Evolutionary conservation across 2,113 vertebrate species (phyloP).

Genomic region (Melozone crissalis): DNA sequence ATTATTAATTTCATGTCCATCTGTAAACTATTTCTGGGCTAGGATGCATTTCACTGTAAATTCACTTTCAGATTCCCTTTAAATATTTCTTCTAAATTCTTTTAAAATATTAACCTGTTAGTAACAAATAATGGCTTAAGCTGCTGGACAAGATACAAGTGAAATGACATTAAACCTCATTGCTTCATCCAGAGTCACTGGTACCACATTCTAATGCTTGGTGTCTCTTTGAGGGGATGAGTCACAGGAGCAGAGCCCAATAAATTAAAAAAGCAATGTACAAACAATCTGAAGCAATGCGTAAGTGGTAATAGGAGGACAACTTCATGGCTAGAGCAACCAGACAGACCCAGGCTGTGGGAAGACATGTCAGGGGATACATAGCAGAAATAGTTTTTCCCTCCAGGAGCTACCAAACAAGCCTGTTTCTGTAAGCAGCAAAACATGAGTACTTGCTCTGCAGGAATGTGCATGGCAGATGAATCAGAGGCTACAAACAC

Average conservation of each 20-base stretch:
- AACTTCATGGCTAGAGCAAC: neutral
- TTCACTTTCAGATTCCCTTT: neutral
- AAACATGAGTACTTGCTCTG: neutral
- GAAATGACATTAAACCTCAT: neutral
- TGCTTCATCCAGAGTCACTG: neutral
- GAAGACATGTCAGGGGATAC: neutral
- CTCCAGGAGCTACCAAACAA: neutral
- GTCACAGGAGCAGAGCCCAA: neutral
- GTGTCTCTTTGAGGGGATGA: neutral
- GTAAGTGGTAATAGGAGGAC: neutral
- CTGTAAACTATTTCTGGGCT: neutral
- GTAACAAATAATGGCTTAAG: neutral
- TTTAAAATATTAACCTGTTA: neutral
- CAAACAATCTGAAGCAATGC: neutral
- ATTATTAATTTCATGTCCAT: neutral
- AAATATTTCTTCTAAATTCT: neutral
- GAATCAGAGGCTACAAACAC: neutral
- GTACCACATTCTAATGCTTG: neutral
- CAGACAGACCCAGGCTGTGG: neutral
- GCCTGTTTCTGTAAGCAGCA: neutral
- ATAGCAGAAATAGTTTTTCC: neutral
- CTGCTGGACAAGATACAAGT: neutral
- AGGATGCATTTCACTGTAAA: neutral
- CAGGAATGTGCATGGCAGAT: neutral
- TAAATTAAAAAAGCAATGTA: neutral